These are phyloP conservation scores for Trichopria drosophilae DNA, from an alignment of 2,888 invertebrate genomes.

Conservation along the genomic window DNA sequence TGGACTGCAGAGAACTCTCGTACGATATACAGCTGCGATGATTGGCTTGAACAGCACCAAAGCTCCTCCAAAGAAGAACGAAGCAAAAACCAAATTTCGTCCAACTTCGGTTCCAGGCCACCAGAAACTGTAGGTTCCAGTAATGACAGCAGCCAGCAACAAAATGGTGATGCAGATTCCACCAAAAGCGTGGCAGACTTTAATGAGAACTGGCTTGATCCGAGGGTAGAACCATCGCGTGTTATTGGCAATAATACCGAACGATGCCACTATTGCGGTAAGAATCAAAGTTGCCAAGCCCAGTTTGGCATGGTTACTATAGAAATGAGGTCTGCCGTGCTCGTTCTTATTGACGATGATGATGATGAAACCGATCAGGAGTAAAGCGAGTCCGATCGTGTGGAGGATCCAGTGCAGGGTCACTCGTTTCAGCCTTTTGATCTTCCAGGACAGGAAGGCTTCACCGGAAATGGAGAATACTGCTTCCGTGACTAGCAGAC, in stretches of 20 bases:
- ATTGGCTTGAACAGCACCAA: conserved; percentile 50
- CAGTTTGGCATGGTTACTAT: conserved; percentile 45
- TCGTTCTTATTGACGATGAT: conserved; percentile 45
- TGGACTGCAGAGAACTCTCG: conserved; percentile 41
- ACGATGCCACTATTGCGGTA: conserved; percentile 36
- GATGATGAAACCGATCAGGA: conserved; percentile 46
- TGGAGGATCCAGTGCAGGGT: conserved; percentile 52
- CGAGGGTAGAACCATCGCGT: conserved; percentile 49
- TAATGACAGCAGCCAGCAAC: conserved; percentile 47
- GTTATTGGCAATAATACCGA: conserved; percentile 50
- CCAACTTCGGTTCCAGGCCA: conserved; percentile 43
- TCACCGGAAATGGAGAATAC: conserved; percentile 52
- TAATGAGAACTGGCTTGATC: conserved; percentile 47
- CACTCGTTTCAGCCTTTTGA: conserved; percentile 43
- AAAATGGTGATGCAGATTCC: conserved; percentile 47
- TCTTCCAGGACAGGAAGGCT: conserved; percentile 39
- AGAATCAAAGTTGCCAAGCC: conserved; percentile 48
- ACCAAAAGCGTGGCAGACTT: conserved; percentile 48
- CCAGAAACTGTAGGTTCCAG: conserved; percentile 46
- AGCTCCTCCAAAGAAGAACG: conserved; percentile 46
- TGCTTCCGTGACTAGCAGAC: conserved; percentile 47
- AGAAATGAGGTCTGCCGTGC: conserved; percentile 40
- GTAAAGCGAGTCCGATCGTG: conserved; percentile 41
- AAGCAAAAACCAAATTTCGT: conserved; percentile 42
- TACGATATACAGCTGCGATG: conserved; percentile 45